These are phyloP conservation scores for Osmerus mordax DNA, from an alignment of 2,113 vertebrate species.

Conservation along the genomic window DNA sequence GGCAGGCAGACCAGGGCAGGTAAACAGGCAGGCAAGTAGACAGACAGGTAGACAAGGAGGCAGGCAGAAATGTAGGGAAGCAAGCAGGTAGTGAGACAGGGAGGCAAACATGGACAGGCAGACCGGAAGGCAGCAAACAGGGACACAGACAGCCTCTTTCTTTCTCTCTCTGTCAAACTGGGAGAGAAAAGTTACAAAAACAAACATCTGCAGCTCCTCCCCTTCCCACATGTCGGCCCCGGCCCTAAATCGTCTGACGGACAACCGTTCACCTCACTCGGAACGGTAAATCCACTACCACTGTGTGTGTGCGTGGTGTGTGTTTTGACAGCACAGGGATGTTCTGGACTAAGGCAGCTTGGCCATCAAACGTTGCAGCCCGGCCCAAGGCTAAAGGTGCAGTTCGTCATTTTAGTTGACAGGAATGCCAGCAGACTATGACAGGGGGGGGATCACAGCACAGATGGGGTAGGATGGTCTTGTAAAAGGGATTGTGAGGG, in stretches of 20 bases:
- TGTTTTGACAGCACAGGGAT: slow-evolving; percentile 6
- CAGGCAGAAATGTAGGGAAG: background rate
- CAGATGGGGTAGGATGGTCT: slow-evolving; percentile 22
- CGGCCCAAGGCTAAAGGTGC: slow-evolving; percentile 64
- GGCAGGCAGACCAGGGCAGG: no score
- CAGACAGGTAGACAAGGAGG: background rate
- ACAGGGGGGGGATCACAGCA: slow-evolving; percentile 57
- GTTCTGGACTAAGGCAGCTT: background rate
- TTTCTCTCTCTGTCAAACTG: background rate
- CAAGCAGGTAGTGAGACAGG: no score
- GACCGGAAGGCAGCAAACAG: no score
- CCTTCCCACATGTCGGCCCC: background rate
- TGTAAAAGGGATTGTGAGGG: slow-evolving; percentile 14
- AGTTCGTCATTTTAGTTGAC: slow-evolving; percentile 64
- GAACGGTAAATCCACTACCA: slow-evolving; percentile 64
- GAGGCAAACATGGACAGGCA: no score
- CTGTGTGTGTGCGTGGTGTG: slow-evolving; percentile 19
- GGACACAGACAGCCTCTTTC: background rate
- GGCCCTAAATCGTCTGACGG: slow-evolving; percentile 57
- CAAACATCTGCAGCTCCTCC: background rate
- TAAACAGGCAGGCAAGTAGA: no score
- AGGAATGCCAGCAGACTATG: slow-evolving; percentile 56
- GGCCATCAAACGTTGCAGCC: background rate
- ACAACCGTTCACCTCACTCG: slow-evolving; percentile 60
- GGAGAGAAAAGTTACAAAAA: background rate